These are phyloP conservation scores for Cardiocondyla obscurior DNA, from an alignment of 1,140 invertebrate species.

Conservation along the genomic window DNA sequence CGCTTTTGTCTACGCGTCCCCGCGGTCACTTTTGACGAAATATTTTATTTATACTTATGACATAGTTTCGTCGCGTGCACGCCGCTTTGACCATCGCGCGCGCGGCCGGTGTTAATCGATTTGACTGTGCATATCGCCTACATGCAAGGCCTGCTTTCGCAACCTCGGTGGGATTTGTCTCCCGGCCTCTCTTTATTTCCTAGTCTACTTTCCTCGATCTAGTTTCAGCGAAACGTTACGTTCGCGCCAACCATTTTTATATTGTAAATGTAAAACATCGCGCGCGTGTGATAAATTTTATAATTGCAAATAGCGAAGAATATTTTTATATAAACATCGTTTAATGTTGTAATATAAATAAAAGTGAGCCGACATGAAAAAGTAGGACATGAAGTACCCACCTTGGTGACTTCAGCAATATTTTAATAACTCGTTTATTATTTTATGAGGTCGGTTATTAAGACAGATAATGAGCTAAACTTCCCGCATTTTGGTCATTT, in stretches of 20 bases:
- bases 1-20: not conserved
- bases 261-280: not conserved
- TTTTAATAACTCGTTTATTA: conserved; percentile 7
- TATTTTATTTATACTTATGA: conserved; percentile 52
- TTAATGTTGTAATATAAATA: conserved; percentile 12
- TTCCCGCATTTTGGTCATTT: conserved; percentile 8
- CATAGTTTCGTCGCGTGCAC: conserved; percentile 34
- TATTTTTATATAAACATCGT: not conserved
- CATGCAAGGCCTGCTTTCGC: conserved; percentile 20
- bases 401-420: not conserved
- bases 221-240: not conserved
- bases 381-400: not conserved
- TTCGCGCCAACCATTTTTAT: not conserved
- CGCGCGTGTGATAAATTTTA: not conserved
- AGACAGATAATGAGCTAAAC: not conserved
- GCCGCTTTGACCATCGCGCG: conserved; percentile 30
- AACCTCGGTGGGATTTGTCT: conserved; percentile 19
- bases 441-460: conserved; percentile 11
- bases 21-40: conserved; percentile 27
- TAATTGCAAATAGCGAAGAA: not conserved
- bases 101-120: conserved; percentile 42
- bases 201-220: too few relatives aligned
- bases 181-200: conserved; percentile 1
- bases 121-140: conserved; percentile 23
- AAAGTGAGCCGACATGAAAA: not conserved